These are phyloP conservation scores for Chaetops frenatus DNA, from an alignment of 2,113 vertebrate species.

Conservation along the genomic window DNA sequence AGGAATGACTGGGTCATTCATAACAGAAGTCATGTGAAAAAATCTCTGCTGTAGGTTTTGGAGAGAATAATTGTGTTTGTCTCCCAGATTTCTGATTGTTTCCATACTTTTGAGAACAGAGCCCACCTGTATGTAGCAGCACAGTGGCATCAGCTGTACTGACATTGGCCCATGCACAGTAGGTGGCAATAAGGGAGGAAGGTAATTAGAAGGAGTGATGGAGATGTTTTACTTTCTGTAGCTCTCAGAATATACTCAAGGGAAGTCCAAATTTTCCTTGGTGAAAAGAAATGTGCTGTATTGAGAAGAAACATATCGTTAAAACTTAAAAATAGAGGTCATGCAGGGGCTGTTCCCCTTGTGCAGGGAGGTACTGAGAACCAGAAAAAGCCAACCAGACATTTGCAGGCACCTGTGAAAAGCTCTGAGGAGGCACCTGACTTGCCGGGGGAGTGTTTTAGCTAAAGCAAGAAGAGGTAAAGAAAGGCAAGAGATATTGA, in stretches of 20 bases:
- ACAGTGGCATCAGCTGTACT: background rate
- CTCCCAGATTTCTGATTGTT: background rate
- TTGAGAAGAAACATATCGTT: background rate
- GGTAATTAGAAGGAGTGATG: background rate
- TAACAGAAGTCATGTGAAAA: background rate
- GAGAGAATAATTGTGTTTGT: background rate
- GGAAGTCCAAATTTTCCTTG: background rate
- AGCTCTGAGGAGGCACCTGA: background rate
- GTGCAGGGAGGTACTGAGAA: background rate
- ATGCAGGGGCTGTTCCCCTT: background rate
- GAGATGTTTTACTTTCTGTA: background rate
- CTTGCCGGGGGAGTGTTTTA: background rate
- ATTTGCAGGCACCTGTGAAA: background rate
- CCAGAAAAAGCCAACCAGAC: background rate
- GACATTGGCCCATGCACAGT: background rate
- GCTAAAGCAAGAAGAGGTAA: too few relatives aligned
- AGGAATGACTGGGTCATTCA: background rate
- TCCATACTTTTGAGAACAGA: background rate
- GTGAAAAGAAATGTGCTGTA: background rate
- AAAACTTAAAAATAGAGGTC: background rate
- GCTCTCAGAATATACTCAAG: background rate
- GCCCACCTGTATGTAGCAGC: background rate
- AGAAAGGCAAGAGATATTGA: rapidly evolving
- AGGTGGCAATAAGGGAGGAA: background rate
- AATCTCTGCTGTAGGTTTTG: background rate